Evolutionary conservation across 2,888 invertebrate genomes (phyloP), one percentile per base, ranked within the genome.

Genomic region (Rhingia campestris): DNA sequence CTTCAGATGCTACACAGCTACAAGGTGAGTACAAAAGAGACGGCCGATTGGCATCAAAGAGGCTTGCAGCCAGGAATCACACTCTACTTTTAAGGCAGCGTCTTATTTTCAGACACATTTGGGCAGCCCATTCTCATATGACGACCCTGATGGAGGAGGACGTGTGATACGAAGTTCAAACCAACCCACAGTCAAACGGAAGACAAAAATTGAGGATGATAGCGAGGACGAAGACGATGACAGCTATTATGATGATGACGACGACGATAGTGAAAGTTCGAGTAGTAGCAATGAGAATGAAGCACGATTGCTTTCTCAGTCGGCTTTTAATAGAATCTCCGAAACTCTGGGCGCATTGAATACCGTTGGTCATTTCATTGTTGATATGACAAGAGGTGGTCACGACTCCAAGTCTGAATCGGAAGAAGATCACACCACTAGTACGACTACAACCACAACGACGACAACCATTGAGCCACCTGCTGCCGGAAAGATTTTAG

Each of bases 301-400:
- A 86, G 93, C 93, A 5, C 92, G 94, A 54, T 88, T 94, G 4
- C 90, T 94, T 0, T 94, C 94, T 1, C 93, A 93, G 33, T 93
- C 94, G 4, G 93, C 94, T 5, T 94, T 94, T 85, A 92, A 93
- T 70, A 93, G 92, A 86, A 94, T 94, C 88, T 94, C 94, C 0
- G 94, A 94, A 89, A 94, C 94, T 0, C 89, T 94, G 41, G 97
- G 97, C 39, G 97, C 97, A 4, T 93, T 97, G 12, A 97, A 97
- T 87, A 96, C 97, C 1, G 95, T 97, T 0, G 97, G 97, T 0
- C 94, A 95, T 89, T 96, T 96, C 89, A 93, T 97, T 86, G 96
- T 97, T 0, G 96, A 96, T 88, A 96, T 96, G 93, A 96, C 95
- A 0, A 91, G 94, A 6, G 91, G 91, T 1, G 91, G 92, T 0